A percentile compares a stretch with the other conserved stretches of the same genome.
Conservation (phyloP, 2,113 vertebrate genomes). For the Pituophis catenifer region DNA sequence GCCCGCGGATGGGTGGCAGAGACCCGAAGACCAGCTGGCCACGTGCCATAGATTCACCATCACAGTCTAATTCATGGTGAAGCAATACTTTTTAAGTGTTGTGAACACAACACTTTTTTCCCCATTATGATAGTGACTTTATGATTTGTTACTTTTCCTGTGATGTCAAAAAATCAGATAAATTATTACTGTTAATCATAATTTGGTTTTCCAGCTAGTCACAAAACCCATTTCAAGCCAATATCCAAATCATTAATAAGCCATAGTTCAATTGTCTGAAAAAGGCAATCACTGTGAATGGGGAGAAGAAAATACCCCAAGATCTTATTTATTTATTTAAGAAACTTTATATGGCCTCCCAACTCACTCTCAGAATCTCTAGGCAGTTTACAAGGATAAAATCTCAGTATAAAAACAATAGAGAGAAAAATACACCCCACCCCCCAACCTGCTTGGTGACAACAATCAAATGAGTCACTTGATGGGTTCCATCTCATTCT, state of each 20-base stretch:
- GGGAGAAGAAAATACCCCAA: background rate
- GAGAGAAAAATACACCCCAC: no score
- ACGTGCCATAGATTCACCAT: no score
- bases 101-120: background rate
- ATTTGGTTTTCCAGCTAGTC: background rate
- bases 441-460: no score
- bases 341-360: background rate
- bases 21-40: no score
- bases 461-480: background rate
- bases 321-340: background rate
- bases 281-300: background rate
- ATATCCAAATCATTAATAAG: background rate
- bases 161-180: background rate
- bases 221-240: background rate
- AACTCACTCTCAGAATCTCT: background rate
- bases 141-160: background rate
- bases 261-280: background rate
- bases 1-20: no score
- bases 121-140: background rate
- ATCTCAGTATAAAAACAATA: background rate
- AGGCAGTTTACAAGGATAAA: background rate
- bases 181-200: background rate
- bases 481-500: background rate
- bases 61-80: background rate
- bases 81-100: background rate